Conservation (phyloP, 2,113 vertebrate species). For the Nansenia antarctica region DNA sequence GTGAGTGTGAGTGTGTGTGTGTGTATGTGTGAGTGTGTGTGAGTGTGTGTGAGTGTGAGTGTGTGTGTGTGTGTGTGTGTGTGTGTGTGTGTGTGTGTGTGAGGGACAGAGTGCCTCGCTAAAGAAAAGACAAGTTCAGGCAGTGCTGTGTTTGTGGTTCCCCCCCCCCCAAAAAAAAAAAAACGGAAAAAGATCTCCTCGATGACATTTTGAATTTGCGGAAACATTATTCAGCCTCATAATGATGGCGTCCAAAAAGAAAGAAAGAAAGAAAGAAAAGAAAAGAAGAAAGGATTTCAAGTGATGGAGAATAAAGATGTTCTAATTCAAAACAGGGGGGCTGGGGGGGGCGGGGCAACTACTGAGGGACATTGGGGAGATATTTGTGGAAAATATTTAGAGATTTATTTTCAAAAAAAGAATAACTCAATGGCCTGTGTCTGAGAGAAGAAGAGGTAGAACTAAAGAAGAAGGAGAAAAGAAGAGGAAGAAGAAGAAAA, state of each 20-base stretch:
- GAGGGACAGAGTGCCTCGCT: not conserved
- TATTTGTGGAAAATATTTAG: not conserved
- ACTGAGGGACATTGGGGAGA: not conserved
- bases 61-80: too few relatives aligned
- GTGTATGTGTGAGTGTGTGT: too few relatives aligned
- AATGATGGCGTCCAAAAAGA: constrained; percentile 30
- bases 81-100: constrained; percentile 3
- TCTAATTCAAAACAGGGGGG: constrained; percentile 31
- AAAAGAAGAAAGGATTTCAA: constrained; percentile 16
- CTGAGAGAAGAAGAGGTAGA: not conserved
- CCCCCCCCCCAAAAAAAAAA: constrained; percentile 12
- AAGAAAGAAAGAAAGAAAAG: constrained; percentile 20
- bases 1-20: too few relatives aligned
- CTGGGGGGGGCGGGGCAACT: constrained; percentile 26
- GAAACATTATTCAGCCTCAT: not conserved
- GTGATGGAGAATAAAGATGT: not conserved
- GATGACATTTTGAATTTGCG: constrained; percentile 16
- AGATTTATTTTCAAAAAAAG: not conserved
- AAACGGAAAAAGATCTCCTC: constrained; percentile 11
- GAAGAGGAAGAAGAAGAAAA: too few relatives aligned
- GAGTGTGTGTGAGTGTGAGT: too few relatives aligned
- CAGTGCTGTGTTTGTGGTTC: constrained; percentile 9
- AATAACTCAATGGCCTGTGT: constrained; percentile 4
- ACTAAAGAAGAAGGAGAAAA: too few relatives aligned
- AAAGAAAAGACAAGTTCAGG: constrained; percentile 5